Evolutionary conservation across 2,888 invertebrate genomes (phyloP).

Genomic region (Sinopyrophorus schimmeli): DNA sequence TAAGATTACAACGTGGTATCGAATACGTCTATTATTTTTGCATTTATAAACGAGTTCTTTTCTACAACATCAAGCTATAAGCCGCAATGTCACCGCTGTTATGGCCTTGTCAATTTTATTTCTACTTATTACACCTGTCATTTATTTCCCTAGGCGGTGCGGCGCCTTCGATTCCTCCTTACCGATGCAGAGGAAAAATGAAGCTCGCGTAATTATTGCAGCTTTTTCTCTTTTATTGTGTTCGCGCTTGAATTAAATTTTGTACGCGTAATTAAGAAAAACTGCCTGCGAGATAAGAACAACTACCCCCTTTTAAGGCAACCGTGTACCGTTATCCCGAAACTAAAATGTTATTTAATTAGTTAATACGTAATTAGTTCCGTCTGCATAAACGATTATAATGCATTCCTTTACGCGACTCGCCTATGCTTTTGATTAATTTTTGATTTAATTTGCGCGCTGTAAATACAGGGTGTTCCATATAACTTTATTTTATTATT

Average conservation of each 20-base stretch:
- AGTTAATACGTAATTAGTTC: constrained; percentile 19
- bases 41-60: constrained; percentile 31
- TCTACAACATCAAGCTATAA: constrained; percentile 19
- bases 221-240: too few species aligned
- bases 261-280: background rate
- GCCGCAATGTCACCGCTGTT: constrained; percentile 28
- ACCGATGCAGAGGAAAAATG: too few species aligned
- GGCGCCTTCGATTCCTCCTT: constrained; percentile 21
- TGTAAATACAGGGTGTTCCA: too few species aligned
- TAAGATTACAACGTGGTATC: constrained; percentile 27
- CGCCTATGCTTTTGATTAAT: constrained; percentile 15
- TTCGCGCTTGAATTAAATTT: too few species aligned
- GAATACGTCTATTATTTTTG: constrained; percentile 31
- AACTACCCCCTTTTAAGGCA: constrained; percentile 9
- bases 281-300: constrained; percentile 2
- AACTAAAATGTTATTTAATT: constrained; percentile 16
- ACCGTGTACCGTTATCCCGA: constrained; percentile 1
- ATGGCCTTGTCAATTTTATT: constrained; percentile 32
- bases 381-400: constrained; percentile 16
- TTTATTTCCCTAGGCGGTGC: constrained; percentile 21
- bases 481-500: too few species aligned
- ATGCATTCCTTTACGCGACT: constrained; percentile 8
- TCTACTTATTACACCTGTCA: constrained; percentile 32
- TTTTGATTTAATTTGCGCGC: too few species aligned
- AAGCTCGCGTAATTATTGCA: too few species aligned